Evolutionary conservation across 2,888 invertebrate species (phyloP), one percentile per base, ranked within the genome.

Genomic region (Calliphora vomitoria): DNA sequence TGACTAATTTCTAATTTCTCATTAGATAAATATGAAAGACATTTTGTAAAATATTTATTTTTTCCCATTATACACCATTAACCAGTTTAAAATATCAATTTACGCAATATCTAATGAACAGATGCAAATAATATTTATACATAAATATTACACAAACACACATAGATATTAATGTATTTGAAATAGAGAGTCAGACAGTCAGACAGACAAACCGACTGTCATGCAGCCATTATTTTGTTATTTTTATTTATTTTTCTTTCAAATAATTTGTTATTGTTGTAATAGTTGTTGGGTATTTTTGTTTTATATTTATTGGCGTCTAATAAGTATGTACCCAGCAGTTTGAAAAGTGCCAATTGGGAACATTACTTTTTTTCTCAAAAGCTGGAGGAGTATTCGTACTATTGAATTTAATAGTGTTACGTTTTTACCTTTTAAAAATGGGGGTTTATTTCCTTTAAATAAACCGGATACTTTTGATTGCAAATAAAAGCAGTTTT

Each of bases 81-180:
- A 84, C 66, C 69, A 84, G 80, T 83, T 87, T 79, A 60, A 81
- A 85, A 82, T 78, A 75, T 69, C 72, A 68, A 60, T 74, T 79
- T 76, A 79, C 55, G 41, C 50, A n/a, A 66, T 62, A 31, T 53
- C 31, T 66, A 41, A 50, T 35, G 25, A 82, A 69, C 79, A 84
- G 79, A 79, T 84, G 79, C 74, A 79, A 75, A 68, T 47, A 41
- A 68, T 74, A 53, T 62, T 35, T 74, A 5, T n/a, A n/a, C n/a
- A n/a, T 35, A 80, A 71, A 50, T 11, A 47, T 55, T 55, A 20
- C 66, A 66, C 11, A 66, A 11, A 66, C 66, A 18, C 10, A 5
- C 2, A 1, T 1, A 66, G 3, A 15, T 44, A 68, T 68, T 68
- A 47, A 68, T 35, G 60, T 55, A 58, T 74, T 13, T 13, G 8